Evolutionary conservation across 2,888 invertebrate genomes (phyloP).

Genomic region (Chrysolina americana): DNA sequence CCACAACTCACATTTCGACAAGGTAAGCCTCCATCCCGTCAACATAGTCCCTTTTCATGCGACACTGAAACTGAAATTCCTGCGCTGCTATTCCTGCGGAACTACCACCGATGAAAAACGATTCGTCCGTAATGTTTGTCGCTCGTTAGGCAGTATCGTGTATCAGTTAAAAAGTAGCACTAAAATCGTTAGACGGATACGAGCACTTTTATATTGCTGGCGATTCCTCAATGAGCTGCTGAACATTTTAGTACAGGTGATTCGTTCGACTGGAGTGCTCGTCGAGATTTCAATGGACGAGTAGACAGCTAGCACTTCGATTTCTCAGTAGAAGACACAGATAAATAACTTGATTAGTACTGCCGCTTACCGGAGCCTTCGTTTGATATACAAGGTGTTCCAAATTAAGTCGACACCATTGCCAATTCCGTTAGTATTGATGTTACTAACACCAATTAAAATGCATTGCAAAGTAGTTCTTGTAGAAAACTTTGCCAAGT

Average conservation of each 20-base stretch:
- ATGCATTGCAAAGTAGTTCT: too few species aligned
- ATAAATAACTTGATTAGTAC: too few species aligned
- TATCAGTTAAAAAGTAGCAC: conserved; percentile 25
- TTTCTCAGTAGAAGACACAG: too few species aligned
- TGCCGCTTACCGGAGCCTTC: too few species aligned
- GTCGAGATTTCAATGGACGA: neutral
- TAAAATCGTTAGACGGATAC: conserved; percentile 24
- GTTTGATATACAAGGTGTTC: too few species aligned
- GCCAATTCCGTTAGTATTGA: too few species aligned
- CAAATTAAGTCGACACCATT: too few species aligned
- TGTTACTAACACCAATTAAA: too few species aligned
- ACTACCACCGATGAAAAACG: neutral
- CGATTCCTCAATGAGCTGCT: conserved; percentile 35
- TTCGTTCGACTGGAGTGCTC: neutral
- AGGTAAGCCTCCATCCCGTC: conserved; percentile 55
- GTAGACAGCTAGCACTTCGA: neutral
- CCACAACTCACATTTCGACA: conserved; percentile 61
- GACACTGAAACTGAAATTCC: conserved; percentile 8
- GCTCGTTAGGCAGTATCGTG: conserved; percentile 11
- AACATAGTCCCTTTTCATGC: conserved; percentile 49
- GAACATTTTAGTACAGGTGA: conserved; percentile 32
- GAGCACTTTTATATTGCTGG: conserved; percentile 33
- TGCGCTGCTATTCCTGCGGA: neutral
- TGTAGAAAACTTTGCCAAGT: too few species aligned
- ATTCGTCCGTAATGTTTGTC: neutral